phyloP scores from a whole-genome alignment of 1,140 invertebrate species.

The Charaxes varanes region DNA sequence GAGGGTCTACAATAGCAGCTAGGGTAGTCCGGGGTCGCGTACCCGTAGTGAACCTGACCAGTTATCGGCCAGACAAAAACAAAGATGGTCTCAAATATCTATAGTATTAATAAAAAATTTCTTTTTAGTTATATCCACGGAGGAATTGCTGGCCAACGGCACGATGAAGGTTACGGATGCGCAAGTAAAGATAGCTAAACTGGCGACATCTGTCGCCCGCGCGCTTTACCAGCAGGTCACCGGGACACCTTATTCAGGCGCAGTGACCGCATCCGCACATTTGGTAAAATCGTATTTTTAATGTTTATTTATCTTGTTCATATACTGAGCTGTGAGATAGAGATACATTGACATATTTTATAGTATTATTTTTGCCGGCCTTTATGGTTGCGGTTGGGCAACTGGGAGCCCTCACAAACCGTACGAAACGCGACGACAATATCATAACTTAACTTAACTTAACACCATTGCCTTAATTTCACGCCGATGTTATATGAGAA shows the following conservation, averaged over 20 bases:
- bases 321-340: not conserved
- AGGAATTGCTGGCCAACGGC: slow-evolving; percentile 37
- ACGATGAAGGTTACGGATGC: slow-evolving; percentile 65
- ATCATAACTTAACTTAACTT: too few relatives aligned
- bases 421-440: too few relatives aligned
- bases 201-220: slow-evolving; percentile 75
- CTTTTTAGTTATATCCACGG: slow-evolving; percentile 49
- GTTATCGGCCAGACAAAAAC: too few relatives aligned
- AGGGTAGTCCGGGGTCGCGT: too few relatives aligned
- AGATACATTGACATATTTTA: not conserved
- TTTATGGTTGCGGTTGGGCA: too few relatives aligned
- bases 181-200: slow-evolving; percentile 75
- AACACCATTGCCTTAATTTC: too few relatives aligned
- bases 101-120: slow-evolving; percentile 18
- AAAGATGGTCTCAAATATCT: too few relatives aligned
- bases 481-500: too few relatives aligned
- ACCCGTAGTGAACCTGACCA: too few relatives aligned
- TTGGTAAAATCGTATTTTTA: slow-evolving; percentile 50
- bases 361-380: not conserved
- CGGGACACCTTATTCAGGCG: slow-evolving; percentile 54
- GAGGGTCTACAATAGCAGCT: too few relatives aligned
- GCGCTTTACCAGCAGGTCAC: slow-evolving; percentile 75
- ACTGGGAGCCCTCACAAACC: too few relatives aligned
- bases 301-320: not conserved
- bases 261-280: slow-evolving; percentile 61